phyloP scores from a whole-genome alignment of 2,888 invertebrate species.

The Psylliodes chrysocephalus region DNA sequence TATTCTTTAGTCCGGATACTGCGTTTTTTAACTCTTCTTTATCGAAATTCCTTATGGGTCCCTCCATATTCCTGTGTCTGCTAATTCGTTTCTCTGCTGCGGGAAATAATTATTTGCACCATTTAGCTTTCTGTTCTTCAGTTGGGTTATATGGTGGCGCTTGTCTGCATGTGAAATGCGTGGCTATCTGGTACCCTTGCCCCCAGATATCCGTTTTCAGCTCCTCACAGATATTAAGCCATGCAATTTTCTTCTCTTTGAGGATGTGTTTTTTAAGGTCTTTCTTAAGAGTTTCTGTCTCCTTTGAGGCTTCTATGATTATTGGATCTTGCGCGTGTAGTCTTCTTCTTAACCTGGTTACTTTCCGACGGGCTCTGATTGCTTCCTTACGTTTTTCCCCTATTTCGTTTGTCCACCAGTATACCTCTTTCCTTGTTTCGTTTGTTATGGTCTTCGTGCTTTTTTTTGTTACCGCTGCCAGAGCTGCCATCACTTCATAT shows the following conservation, averaged over 20 bases:
- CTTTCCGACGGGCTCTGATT: background rate
- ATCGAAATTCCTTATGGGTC: slow-evolving; percentile 1
- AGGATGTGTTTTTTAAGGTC: background rate
- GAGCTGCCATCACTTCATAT: too few relatives aligned
- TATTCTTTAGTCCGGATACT: background rate
- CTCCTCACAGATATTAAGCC: slow-evolving; percentile 12
- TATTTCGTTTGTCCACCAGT: slow-evolving; percentile 27
- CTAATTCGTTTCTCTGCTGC: background rate
- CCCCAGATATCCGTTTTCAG: slow-evolving; percentile 27
- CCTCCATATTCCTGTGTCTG: background rate
- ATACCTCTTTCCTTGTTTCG: slow-evolving; percentile 7
- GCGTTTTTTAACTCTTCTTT: slow-evolving; percentile 22
- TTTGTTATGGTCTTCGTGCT: background rate
- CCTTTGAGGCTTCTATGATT: too few relatives aligned
- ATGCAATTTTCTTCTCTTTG: background rate
- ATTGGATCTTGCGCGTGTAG: background rate
- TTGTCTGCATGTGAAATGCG: background rate
- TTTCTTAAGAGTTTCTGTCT: too few relatives aligned
- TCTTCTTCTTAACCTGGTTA: background rate
- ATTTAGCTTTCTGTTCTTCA: background rate
- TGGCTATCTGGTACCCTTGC: slow-evolving; percentile 17
- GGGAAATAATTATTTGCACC: slow-evolving; percentile 9
- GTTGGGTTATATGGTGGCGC: background rate
- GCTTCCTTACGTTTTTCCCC: slow-evolving; percentile 1
- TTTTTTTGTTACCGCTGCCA: background rate